Base-by-base conservation (phyloP, 2,888 invertebrate genomes). In the Pollenia amentaria region DNA sequence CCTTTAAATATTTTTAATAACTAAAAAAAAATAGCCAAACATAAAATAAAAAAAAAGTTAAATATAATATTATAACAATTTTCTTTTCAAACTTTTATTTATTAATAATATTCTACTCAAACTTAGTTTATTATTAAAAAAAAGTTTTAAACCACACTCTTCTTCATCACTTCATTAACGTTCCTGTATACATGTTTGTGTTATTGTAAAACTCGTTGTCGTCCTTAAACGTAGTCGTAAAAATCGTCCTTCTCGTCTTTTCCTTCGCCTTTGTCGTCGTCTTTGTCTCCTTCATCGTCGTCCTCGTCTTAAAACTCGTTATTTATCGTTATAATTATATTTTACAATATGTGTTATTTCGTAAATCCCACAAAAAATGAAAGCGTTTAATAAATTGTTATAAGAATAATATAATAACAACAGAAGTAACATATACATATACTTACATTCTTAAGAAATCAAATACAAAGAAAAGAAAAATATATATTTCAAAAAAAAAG, bases 191-290 rank as follows among this genome's bases (percentile, higher is more conserved):
- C 38, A 11, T 51, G 62, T 75, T 64, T 42, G 14, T 76, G 44
- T 72, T 62, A 44, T 70, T 42, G 69, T 79, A 21, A 29, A 14
- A 44, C 44, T 55, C 69, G 51, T 70, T 69, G 42, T 55, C 40
- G 57, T 69, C 70, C 51, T 81, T 57, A 44, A 29, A 72, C 38
- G 62, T 78, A 21, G 51, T 70, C 48, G 78, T 55, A 11, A 16
- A 16, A 40, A 40, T 78, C 60, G 29, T 70, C n/a, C 3, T 62
- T 38, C 1, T 51, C n/a, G 29, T 55, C n/a, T 40, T 76, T 16
- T 8, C 42, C 7, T 2, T 57, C 48, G 79, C 51, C 46, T 14
- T 62, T 67, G 9, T 40, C 53, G 14, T 67, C 65, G 69, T 72
- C 57, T 57, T 42, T 57, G 18, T 64, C 72, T 29, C 29, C 29